Evolutionary conservation across 2,113 vertebrate species (phyloP).

Genomic region (Ibidorhyncha struthersii): DNA sequence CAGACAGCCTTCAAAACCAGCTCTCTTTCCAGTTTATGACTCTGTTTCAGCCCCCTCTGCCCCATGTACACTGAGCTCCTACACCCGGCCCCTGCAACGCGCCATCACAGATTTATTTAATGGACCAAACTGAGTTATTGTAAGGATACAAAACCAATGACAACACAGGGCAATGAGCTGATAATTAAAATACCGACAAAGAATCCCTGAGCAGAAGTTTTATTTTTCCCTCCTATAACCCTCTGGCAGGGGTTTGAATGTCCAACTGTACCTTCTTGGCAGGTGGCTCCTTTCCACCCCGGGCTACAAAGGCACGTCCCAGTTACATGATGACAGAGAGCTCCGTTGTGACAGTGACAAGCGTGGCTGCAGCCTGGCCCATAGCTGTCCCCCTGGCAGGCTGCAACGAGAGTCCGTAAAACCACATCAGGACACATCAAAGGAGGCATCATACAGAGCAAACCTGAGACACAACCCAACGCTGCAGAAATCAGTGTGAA

Average conservation of each 20-base stretch:
- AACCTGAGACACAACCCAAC: not conserved
- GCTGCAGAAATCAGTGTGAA: not conserved
- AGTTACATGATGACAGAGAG: slow-evolving; percentile 55
- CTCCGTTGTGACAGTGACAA: slow-evolving; percentile 70
- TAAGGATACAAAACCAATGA: not conserved
- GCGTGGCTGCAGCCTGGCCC: slow-evolving; percentile 56
- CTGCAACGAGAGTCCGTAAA: slow-evolving; percentile 3
- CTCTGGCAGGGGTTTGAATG: not conserved
- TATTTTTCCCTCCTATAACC: not conserved
- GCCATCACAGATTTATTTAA: not conserved
- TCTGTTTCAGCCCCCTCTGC: not conserved
- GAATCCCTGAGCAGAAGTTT: not conserved
- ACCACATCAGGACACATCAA: not conserved
- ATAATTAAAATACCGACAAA: not conserved
- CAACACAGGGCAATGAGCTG: not conserved
- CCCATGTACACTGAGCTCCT: rapidly evolving
- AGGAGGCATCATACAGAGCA: not conserved
- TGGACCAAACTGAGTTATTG: rapidly evolving
- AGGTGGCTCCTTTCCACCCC: slow-evolving; percentile 30
- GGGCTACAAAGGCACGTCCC: slow-evolving; percentile 22
- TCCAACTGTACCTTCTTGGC: slow-evolving; percentile 54
- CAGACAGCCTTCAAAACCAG: not conserved
- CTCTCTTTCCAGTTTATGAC: not conserved
- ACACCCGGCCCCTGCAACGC: not conserved
- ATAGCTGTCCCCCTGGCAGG: slow-evolving; percentile 58